Evolutionary conservation across 2,888 invertebrate genomes (phyloP).

Genomic region (Stictocephala bisonia): DNA sequence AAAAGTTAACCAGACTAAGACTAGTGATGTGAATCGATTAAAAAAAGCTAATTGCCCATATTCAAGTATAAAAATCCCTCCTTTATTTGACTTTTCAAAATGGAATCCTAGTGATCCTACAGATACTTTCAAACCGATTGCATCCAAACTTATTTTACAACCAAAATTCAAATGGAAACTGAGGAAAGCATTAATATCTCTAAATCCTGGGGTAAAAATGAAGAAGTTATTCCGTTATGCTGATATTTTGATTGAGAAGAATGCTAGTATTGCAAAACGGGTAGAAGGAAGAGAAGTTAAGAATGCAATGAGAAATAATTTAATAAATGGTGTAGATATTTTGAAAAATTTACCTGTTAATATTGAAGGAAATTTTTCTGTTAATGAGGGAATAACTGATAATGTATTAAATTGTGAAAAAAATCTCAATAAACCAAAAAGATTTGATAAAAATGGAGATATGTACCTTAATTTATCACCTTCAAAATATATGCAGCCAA

Average conservation of each 20-base stretch:
- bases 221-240: not conserved
- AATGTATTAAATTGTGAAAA: not conserved
- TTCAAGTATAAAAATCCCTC: not conserved
- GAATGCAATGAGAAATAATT: not conserved
- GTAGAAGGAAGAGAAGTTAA: too few relatives aligned
- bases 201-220: not conserved
- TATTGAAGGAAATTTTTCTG: too few relatives aligned
- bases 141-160: too few relatives aligned
- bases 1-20: too few relatives aligned
- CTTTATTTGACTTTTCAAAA: not conserved
- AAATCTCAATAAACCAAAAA: not conserved
- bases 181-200: not conserved
- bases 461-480: not conserved
- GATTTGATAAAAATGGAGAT: not conserved
- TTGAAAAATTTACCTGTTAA: too few relatives aligned
- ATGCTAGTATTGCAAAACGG: not conserved
- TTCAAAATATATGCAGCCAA: not conserved
- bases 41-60: not conserved
- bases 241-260: not conserved
- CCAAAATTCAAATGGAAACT: too few relatives aligned
- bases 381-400: too few relatives aligned
- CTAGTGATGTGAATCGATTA: too few relatives aligned
- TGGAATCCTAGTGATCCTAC: too few relatives aligned
- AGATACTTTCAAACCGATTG: too few relatives aligned
- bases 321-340: not conserved